Conservation (phyloP, 2,113 vertebrate species). For the Varanus salvator region DNA sequence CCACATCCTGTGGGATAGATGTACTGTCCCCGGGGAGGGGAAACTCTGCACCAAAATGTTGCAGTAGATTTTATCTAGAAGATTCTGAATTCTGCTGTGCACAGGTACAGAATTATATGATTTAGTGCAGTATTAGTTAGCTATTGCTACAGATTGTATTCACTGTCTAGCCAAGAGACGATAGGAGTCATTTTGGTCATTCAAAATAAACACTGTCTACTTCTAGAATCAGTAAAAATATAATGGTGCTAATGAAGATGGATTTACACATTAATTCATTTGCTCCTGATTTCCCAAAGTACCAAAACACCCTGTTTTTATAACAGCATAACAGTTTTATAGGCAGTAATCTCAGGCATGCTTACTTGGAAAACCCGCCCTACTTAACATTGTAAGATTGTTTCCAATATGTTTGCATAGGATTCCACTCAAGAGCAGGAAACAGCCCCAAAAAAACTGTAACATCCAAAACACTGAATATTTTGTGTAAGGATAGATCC, state of each 20-base stretch:
- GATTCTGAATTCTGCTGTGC: not conserved
- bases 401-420: not conserved
- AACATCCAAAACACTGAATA: not conserved
- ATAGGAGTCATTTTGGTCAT: not conserved
- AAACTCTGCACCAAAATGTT: not conserved
- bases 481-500: not conserved
- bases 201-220: not conserved
- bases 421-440: not conserved
- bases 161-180: conserved; percentile 13
- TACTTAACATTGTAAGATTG: not conserved
- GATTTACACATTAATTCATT: not conserved
- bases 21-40: no score
- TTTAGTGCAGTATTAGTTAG: not conserved
- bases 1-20: not conserved
- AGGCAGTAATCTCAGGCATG: not conserved
- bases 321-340: not conserved
- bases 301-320: not conserved
- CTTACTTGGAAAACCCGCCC: not conserved
- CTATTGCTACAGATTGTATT: not conserved
- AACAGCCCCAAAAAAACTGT: not conserved
- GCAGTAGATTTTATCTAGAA: not conserved
- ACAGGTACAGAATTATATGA: not conserved
- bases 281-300: not conserved
- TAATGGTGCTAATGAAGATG: not conserved
- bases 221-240: not conserved